Conservation (phyloP, 1,140 invertebrate genomes). For the Bactericera cockerelli region DNA sequence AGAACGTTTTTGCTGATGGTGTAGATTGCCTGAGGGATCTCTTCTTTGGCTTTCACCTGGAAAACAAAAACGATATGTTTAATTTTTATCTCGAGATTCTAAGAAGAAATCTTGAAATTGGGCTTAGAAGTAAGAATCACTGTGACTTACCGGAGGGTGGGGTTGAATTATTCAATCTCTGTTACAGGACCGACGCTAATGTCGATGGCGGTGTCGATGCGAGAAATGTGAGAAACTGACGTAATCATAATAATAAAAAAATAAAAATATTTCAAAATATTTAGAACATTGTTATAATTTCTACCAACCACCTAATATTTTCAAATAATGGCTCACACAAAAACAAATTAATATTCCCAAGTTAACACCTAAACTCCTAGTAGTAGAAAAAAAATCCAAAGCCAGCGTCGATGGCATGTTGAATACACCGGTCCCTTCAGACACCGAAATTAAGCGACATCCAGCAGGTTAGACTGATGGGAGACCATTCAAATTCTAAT, state of each 20-base stretch:
- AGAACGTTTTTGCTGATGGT: constrained; percentile 66
- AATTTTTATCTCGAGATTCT: neutral
- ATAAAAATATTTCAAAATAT: too few relatives aligned
- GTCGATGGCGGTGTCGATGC: neutral
- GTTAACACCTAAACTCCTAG: neutral
- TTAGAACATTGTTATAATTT: too few relatives aligned
- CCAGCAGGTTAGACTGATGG: too few relatives aligned
- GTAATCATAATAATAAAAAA: too few relatives aligned
- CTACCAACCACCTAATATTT: too few relatives aligned
- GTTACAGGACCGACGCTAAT: neutral
- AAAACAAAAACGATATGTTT: neutral
- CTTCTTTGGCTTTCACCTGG: constrained; percentile 32
- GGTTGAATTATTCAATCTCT: neutral
- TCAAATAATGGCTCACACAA: neutral
- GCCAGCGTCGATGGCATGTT: neutral
- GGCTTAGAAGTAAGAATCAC: neutral
- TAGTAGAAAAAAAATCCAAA: neutral
- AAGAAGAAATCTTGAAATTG: neutral
- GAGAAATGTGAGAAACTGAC: too few relatives aligned
- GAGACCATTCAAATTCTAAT: too few relatives aligned
- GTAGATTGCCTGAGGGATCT: constrained; percentile 53
- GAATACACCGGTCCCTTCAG: neutral
- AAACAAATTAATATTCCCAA: neutral
- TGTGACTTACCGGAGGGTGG: neutral
- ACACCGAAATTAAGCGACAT: too few relatives aligned